Evolutionary conservation across 1,140 invertebrate species (phyloP).

Genomic region (Copidosoma floridanum): DNA sequence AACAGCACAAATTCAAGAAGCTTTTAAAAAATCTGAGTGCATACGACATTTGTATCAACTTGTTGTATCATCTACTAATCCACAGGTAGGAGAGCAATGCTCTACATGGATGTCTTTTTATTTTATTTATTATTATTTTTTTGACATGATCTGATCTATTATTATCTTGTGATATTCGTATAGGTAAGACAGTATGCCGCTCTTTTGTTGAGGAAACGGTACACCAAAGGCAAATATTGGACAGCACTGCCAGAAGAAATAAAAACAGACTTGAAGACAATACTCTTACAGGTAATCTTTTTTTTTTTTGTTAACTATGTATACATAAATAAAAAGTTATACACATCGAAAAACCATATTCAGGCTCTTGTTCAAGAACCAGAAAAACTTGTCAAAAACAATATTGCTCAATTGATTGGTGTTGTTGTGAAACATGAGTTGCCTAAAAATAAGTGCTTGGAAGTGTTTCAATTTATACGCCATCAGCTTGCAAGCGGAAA

Average conservation of each 20-base stretch:
- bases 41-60: slow-evolving; percentile 61
- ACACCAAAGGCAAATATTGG: slow-evolving; percentile 64
- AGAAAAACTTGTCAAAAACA: slow-evolving; percentile 64
- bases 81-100: slow-evolving; percentile 51
- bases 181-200: slow-evolving; percentile 71
- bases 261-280: slow-evolving; percentile 40
- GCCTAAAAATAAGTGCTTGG: slow-evolving; percentile 65
- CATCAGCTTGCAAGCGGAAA: slow-evolving; percentile 59
- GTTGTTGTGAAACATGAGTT: slow-evolving; percentile 72
- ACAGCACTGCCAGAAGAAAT: slow-evolving; percentile 56
- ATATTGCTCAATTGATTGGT: slow-evolving; percentile 67
- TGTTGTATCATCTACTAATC: slow-evolving; percentile 56
- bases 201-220: slow-evolving; percentile 63
- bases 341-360: no score
- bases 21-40: slow-evolving; percentile 64
- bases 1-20: slow-evolving; percentile 63
- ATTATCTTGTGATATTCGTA: neutral
- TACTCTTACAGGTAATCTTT: slow-evolving; percentile 42
- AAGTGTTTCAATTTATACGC: slow-evolving; percentile 69
- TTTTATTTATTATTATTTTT: neutral
- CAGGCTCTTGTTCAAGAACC: slow-evolving; percentile 64
- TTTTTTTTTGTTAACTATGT: slow-evolving; percentile 12
- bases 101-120: neutral
- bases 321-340: slow-evolving; percentile 11
- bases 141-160: neutral